Evolutionary conservation across 2,888 invertebrate species (phyloP).

Genomic region (Hecatera dysodea): DNA sequence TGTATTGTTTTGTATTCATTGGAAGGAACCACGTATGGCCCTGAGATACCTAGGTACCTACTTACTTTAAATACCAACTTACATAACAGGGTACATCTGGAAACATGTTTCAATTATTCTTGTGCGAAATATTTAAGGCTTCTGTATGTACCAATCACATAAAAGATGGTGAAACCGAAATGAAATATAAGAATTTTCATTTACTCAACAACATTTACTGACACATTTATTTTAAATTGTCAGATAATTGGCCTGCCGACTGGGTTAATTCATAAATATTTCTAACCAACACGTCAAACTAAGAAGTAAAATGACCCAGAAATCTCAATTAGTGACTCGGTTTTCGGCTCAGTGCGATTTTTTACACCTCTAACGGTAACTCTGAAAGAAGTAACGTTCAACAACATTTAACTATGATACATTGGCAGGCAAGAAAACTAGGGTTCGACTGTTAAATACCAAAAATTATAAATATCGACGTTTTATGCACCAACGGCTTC

Average conservation of each 20-base stretch:
- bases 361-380: conserved; percentile 59
- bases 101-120: conserved; percentile 41
- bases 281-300: conserved; percentile 32
- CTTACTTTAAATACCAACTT: conserved; percentile 39
- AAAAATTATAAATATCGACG: conserved; percentile 6
- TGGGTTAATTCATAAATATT: conserved; percentile 29
- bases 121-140: conserved; percentile 12
- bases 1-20: conserved; percentile 58
- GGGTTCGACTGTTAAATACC: conserved; percentile 2
- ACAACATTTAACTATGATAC: conserved; percentile 27
- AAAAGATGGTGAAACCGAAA: conserved; percentile 9
- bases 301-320: conserved; percentile 58
- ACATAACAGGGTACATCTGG: conserved; percentile 46
- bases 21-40: conserved; percentile 14
- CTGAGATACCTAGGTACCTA: conserved; percentile 12
- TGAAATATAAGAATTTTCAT: conserved; percentile 5
- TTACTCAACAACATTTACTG: conserved; percentile 1
- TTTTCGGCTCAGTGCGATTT: conserved; percentile 46
- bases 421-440: conserved; percentile 23
- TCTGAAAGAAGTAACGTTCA: conserved; percentile 27
- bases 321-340: conserved; percentile 60
- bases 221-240: conserved; percentile 12
- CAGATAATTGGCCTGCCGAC: conserved; percentile 26
- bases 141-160: not conserved
- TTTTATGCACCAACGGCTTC: conserved; percentile 50